phyloP scores from a whole-genome alignment of 2,888 invertebrate genomes.

The Athalia circularis region DNA sequence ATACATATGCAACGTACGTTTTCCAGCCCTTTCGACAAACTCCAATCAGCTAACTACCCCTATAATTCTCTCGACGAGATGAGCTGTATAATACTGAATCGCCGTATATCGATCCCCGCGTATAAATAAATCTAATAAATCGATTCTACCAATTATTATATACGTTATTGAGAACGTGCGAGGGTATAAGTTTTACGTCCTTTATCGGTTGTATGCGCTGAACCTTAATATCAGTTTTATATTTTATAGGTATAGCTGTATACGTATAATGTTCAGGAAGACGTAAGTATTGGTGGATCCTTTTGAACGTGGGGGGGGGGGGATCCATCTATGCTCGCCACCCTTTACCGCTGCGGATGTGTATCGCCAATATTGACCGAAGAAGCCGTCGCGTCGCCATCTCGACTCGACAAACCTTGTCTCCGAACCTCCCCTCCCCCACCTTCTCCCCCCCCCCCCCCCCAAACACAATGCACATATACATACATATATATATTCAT shows the following conservation, averaged over 20 bases:
- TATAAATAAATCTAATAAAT: too few relatives aligned
- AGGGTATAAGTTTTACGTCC: too few relatives aligned
- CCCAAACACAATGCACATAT: background rate
- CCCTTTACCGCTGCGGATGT: conserved; percentile 34
- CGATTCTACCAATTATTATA: too few relatives aligned
- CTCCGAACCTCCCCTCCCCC: background rate
- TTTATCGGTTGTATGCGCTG: too few relatives aligned
- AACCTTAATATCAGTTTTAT: too few relatives aligned
- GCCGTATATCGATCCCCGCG: too few relatives aligned
- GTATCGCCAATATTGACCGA: conserved; percentile 43
- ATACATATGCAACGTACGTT: conserved; percentile 17
- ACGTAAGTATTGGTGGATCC: conserved; percentile 24
- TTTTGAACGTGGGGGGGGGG: conserved; percentile 14
- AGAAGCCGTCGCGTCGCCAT: conserved; percentile 43
- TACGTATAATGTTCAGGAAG: background rate
- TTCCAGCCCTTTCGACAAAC: conserved; percentile 33
- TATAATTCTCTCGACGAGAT: background rate
- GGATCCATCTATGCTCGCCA: background rate
- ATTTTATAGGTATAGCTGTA: too few relatives aligned
- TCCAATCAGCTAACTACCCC: conserved; percentile 25
- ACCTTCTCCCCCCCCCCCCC: background rate
- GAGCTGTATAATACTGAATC: too few relatives aligned
- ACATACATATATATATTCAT: background rate
- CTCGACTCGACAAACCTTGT: conserved; percentile 31
- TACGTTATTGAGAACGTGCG: too few relatives aligned